These are phyloP conservation scores for Mesorhabditis spiculigera DNA, from an alignment of 2,888 invertebrate species.

Conservation along the genomic window DNA sequence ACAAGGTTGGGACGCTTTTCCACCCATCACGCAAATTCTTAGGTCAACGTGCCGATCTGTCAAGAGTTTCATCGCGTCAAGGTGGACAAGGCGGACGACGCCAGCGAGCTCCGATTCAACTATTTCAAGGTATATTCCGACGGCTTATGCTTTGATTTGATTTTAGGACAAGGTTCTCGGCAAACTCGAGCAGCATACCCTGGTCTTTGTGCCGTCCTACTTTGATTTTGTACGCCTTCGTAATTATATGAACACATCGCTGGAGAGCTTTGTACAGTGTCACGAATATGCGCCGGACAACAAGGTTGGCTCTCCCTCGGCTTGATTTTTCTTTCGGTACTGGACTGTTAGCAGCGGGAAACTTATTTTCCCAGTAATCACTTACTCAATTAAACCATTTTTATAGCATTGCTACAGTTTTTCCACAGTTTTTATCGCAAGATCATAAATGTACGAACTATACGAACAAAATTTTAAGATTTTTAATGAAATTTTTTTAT, in stretches of 20 bases:
- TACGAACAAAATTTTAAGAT: not conserved
- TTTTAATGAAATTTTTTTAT: not conserved
- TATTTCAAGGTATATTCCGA: conserved; percentile 68
- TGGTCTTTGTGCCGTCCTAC: conserved; percentile 88
- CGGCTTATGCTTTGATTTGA: not conserved
- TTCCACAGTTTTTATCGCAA: too few relatives aligned
- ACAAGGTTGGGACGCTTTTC: conserved; percentile 22
- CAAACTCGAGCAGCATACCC: conserved; percentile 68
- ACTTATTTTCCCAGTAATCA: too few relatives aligned
- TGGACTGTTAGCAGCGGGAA: too few relatives aligned
- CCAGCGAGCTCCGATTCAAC: conserved; percentile 78
- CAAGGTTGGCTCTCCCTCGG: conserved; percentile 61
- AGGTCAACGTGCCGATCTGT: conserved; percentile 51
- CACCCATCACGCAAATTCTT: conserved; percentile 12
- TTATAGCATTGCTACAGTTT: too few relatives aligned
- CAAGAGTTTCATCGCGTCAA: conserved; percentile 75
- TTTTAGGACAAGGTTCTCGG: not conserved
- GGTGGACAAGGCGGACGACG: conserved; percentile 63
- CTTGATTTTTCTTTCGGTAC: too few relatives aligned
- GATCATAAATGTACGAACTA: too few relatives aligned
- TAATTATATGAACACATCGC: conserved; percentile 86
- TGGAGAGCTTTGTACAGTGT: conserved; percentile 77
- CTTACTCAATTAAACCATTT: too few relatives aligned
- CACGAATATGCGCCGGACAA: conserved; percentile 61
- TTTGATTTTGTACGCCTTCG: conserved; percentile 88